phyloP scores from a whole-genome alignment of 2,797 vertebrate species.

The Silurus lanzhouensis region DNA sequence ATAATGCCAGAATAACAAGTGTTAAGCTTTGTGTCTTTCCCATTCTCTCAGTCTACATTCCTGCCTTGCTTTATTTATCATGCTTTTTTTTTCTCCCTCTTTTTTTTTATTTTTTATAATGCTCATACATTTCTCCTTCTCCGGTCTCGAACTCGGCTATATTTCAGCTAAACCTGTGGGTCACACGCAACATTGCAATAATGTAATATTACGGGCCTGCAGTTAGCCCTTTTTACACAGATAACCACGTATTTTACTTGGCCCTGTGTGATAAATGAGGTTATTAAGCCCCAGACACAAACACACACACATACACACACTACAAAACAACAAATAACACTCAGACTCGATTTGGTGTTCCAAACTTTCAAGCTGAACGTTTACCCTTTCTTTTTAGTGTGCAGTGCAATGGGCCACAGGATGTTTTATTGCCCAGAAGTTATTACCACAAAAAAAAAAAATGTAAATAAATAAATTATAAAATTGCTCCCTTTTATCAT shows the following conservation, averaged over 20 bases:
- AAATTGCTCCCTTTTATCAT: constrained; percentile 66
- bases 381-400: constrained; percentile 10
- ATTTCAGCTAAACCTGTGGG: not conserved
- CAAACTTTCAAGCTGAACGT: constrained; percentile 1
- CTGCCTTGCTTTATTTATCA: not conserved
- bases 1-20: constrained; percentile 35
- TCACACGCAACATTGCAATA: constrained; percentile 4
- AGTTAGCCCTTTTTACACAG: constrained; percentile 25
- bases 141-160: not conserved
- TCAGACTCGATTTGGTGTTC: constrained; percentile 1
- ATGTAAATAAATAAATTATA: not conserved
- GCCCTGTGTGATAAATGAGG: constrained; percentile 36
- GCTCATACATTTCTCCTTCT: not conserved
- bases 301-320: not conserved
- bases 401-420: constrained; percentile 23
- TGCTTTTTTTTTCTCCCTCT: not conserved
- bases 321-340: constrained; percentile 24
- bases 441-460: constrained; percentile 46
- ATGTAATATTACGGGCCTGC: constrained; percentile 17
- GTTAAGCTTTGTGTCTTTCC: constrained; percentile 4
- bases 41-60: not conserved
- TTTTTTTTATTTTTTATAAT: not conserved
- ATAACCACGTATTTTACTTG: constrained; percentile 34
- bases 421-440: constrained; percentile 59
- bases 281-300: constrained; percentile 27